A percentile compares a stretch with the other conserved stretches of the same genome.
Evolutionary conservation across 2,888 invertebrate genomes (phyloP).

Genomic region (Dicyrtoma fusca): DNA sequence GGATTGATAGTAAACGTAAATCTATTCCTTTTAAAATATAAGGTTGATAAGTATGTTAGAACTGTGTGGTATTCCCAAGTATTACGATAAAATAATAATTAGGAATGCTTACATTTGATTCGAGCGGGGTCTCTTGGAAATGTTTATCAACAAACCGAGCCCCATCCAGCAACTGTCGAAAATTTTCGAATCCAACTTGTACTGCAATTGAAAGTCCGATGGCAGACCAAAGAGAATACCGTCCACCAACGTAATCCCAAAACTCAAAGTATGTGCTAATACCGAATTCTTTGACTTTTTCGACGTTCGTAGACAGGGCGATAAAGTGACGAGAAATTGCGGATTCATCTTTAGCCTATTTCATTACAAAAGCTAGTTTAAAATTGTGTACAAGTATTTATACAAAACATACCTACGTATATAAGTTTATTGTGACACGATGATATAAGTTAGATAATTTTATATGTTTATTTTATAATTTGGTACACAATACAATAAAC

Average conservation of each 20-base stretch:
- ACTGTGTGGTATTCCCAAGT: no score
- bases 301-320: conserved; percentile 92
- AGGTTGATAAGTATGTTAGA: no score
- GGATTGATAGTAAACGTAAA: not conserved
- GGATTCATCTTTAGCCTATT: conserved; percentile 58
- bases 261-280: conserved; percentile 99
- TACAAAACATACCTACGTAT: no score
- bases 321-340: conserved; percentile 97
- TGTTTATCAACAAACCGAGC: conserved; percentile 94
- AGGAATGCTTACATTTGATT: conserved; percentile 74
- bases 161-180: conserved; percentile 86
- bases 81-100: not conserved
- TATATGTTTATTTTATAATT: no score
- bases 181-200: conserved; percentile 92
- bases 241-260: conserved; percentile 99
- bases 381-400: no score
- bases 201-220: conserved; percentile 96
- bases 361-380: not conserved
- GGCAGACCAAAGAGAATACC: conserved; percentile 97
- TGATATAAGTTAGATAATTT: no score
- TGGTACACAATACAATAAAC: no score
- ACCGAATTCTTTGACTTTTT: conserved; percentile 95
- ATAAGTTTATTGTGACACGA: no score
- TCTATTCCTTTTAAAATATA: no score
- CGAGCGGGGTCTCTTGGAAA: conserved; percentile 81